Evolutionary conservation across 2,113 vertebrate species (phyloP).

Genomic region (Cryptoleucopteryx plumbea): DNA sequence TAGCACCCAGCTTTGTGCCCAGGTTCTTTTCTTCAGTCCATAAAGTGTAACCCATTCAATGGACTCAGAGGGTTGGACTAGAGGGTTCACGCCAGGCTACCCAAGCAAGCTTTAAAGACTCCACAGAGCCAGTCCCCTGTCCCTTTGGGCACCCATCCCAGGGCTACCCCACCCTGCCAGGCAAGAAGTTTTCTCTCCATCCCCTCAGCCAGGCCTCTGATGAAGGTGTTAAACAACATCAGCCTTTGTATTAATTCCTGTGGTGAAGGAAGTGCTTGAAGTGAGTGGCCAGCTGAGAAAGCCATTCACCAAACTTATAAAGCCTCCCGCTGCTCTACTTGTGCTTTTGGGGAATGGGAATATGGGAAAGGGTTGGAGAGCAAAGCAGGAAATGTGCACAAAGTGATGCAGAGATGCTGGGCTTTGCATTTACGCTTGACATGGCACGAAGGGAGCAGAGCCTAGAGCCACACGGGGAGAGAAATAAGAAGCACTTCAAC

Average conservation of each 20-base stretch:
- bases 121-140: background rate
- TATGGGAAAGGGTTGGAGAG: background rate
- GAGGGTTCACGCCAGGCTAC: background rate
- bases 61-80: background rate
- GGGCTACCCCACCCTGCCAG: background rate
- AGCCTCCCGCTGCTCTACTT: background rate
- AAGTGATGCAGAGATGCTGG: fast-evolving
- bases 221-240: background rate
- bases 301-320: background rate
- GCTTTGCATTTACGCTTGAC: background rate
- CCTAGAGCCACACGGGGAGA: background rate
- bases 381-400: background rate
- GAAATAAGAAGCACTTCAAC: background rate
- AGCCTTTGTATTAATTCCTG: background rate
- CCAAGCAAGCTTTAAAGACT: background rate
- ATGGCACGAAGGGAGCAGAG: background rate
- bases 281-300: background rate
- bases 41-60: background rate
- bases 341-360: background rate
- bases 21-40: background rate
- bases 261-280: background rate
- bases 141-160: background rate
- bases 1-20: background rate
- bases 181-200: background rate
- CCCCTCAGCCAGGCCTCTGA: background rate